Evolutionary conservation across 2,888 invertebrate genomes (phyloP).

Genomic region (Pterobdella sp.): DNA sequence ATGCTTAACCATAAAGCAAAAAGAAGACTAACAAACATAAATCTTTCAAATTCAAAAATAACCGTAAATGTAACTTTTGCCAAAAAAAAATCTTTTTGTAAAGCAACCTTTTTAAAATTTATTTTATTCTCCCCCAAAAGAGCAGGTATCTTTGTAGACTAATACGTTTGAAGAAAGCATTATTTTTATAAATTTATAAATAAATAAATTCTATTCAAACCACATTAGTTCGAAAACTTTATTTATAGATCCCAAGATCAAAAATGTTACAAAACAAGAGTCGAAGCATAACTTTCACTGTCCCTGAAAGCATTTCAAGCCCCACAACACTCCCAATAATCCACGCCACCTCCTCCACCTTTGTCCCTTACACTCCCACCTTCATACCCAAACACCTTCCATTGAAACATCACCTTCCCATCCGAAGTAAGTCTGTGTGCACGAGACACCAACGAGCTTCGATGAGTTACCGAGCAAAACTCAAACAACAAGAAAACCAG

Average conservation of each 20-base stretch:
- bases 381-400: not conserved
- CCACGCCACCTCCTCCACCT: not conserved
- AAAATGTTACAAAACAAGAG: not conserved
- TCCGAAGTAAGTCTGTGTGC: slow-evolving; percentile 24
- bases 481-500: not conserved
- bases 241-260: slow-evolving; percentile 18
- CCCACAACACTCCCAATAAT: not conserved
- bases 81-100: too few species aligned
- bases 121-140: too few species aligned
- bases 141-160: too few species aligned
- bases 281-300: slow-evolving; percentile 27
- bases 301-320: not conserved
- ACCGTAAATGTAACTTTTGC: too few species aligned
- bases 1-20: too few species aligned
- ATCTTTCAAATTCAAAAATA: too few species aligned
- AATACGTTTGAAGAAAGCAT: too few species aligned
- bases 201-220: too few species aligned
- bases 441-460: not conserved
- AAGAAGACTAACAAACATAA: too few species aligned
- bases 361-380: not conserved
- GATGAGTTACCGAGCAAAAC: not conserved
- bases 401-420: not conserved
- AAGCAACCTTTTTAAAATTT: too few species aligned
- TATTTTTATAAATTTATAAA: too few species aligned
- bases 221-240: too few species aligned